Base-by-base conservation (phyloP, 2,888 invertebrate genomes). In the Hyppa rectilinea region DNA sequence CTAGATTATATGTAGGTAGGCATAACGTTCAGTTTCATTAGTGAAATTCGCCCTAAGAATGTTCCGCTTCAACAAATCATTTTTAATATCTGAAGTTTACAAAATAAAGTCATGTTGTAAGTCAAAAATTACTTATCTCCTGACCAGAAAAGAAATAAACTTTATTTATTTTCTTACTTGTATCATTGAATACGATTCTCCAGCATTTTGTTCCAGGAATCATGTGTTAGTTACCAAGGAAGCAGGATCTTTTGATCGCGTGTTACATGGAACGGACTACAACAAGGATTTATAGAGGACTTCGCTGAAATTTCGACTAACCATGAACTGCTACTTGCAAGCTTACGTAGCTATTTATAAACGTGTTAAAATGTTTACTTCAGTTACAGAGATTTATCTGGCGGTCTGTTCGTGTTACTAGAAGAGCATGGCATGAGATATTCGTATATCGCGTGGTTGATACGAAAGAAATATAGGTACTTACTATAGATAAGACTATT, bases 271-370 rank as follows among this genome's bases (percentile, higher is more conserved):
- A 83, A 82, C 38, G 38, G 43, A 55, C 29, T 62, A 74, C 69
- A 65, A 72, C 67, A 59, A 34, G 55, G 31, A 70, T 82, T 74
- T 72, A 82, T 64, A 56, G 45, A 12, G 29, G 66, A 53, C 17
- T 82, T 82, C 79, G 64, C 71, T 74, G 70, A 67, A 83, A 75
- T 73, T 75, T 71, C 53, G 17, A 49, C 53, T 50, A 71, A n/a
- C 36, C 47, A 31, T 60, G 52, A 50, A 59, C 50, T 23, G 56
- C 29, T 59, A 52, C 56, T 74, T 60, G n/a, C 65, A 12, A 20
- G 53, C 29, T 55, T 47, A n/a, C n/a, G 34, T 29, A 6, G 20
- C 45, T 78, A 80, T 80, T 78, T 70, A 60, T 75, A 75, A 50
- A 45, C 23, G 31, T 59, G 53, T 55, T 75, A 63, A 77, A 65